Evolutionary conservation across 2,113 vertebrate genomes (phyloP).

Genomic region (Callocephalon fimbriatum): DNA sequence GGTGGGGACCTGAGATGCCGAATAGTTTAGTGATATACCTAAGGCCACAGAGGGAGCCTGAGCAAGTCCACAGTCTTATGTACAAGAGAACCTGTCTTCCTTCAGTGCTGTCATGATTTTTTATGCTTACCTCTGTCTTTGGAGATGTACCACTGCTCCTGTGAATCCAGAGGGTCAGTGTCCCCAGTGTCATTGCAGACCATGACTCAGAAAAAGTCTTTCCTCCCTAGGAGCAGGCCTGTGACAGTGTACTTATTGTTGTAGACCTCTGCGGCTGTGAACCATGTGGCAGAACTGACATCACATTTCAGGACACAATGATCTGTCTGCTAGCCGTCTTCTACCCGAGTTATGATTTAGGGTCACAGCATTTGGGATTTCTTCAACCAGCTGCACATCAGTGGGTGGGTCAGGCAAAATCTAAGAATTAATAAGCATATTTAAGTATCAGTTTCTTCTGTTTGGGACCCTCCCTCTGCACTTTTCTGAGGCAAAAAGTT

Average conservation of each 20-base stretch:
- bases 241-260: constrained; percentile 73
- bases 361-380: constrained; percentile 68
- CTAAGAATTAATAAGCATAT: constrained; percentile 7
- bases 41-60: background rate
- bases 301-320: constrained; percentile 74
- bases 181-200: constrained; percentile 68
- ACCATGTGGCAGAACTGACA: constrained; percentile 65
- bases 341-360: constrained; percentile 73
- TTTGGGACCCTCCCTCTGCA: background rate
- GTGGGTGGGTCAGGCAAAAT: constrained; percentile 63
- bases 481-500: background rate
- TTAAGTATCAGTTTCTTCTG: background rate
- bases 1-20: background rate
- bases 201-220: constrained; percentile 75
- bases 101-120: background rate
- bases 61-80: background rate
- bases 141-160: constrained; percentile 63
- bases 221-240: constrained; percentile 71
- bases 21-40: background rate
- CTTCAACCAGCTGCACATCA: constrained; percentile 72
- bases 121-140: constrained; percentile 67
- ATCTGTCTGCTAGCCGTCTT: constrained; percentile 44
- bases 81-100: background rate
- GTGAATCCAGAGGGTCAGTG: constrained; percentile 71
- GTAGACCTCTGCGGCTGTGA: constrained; percentile 66